Evolutionary conservation across 1,140 invertebrate species (phyloP).

Genomic region (Monomorium pharaonis): DNA sequence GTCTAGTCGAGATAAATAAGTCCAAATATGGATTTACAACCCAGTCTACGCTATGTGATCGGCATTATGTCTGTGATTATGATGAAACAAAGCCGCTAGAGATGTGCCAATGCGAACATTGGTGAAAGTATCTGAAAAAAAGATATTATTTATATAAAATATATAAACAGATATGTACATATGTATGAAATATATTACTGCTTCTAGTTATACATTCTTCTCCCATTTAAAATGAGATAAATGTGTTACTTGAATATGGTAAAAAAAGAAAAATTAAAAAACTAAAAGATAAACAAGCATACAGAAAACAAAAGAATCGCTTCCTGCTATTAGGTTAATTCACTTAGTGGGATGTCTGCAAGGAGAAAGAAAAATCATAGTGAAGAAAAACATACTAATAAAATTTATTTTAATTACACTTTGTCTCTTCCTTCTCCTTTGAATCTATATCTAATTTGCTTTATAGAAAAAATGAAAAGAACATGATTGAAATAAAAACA

Average conservation of each 20-base stretch:
- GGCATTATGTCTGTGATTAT: slow-evolving; percentile 69
- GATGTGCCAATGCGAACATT: slow-evolving; percentile 55
- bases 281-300: background rate
- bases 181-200: background rate
- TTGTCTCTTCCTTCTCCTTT: background rate
- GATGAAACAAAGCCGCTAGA: slow-evolving; percentile 57
- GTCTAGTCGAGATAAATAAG: slow-evolving; percentile 28
- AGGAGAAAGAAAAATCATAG: background rate
- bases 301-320: background rate
- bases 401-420: background rate
- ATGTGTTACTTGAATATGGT: background rate
- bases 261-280: background rate
- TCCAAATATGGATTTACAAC: slow-evolving; percentile 61
- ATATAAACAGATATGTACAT: background rate
- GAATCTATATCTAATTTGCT: background rate
- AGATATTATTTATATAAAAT: slow-evolving; percentile 17
- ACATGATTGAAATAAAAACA: background rate
- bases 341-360: background rate
- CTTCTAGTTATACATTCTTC: background rate
- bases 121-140: slow-evolving; percentile 69
- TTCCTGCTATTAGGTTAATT: background rate
- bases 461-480: background rate
- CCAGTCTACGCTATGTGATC: slow-evolving; percentile 72
- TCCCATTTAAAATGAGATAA: background rate
- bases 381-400: background rate